phyloP scores from a whole-genome alignment of 2,888 invertebrate species.

The Saturnia pavonia region DNA sequence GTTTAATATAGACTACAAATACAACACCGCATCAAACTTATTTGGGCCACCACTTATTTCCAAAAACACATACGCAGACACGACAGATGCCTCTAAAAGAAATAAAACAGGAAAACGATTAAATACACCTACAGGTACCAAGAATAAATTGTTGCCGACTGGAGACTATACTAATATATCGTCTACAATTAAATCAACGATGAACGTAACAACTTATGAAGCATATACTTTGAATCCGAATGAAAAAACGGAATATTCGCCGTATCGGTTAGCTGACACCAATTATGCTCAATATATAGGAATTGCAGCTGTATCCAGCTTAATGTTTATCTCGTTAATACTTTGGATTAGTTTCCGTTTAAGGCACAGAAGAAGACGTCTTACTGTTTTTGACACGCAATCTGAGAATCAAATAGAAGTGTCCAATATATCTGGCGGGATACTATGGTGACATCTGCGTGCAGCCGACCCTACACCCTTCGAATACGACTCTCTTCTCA shows the following conservation, averaged over 20 bases:
- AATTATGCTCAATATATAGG: conserved; percentile 75
- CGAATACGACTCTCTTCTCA: conserved; percentile 81
- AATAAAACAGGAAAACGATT: conserved; percentile 62
- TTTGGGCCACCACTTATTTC: conserved; percentile 37
- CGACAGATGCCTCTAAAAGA: conserved; percentile 37
- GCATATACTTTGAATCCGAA: conserved; percentile 51
- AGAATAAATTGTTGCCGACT: conserved; percentile 32
- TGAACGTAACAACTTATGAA: conserved; percentile 46
- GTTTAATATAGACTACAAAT: conserved; percentile 57
- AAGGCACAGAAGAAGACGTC: conserved; percentile 64
- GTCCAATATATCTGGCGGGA: conserved; percentile 83
- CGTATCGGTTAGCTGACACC: conserved; percentile 59
- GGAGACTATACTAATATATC: conserved; percentile 30
- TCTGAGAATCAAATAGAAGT: conserved; percentile 83
- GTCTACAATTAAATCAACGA: conserved; percentile 39
- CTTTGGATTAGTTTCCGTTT: conserved; percentile 77
- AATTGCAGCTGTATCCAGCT: conserved; percentile 79
- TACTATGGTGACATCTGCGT: conserved; percentile 87
- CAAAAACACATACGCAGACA: conserved; percentile 40
- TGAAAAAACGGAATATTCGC: conserved; percentile 65
- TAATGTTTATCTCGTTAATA: conserved; percentile 79
- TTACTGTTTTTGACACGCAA: conserved; percentile 50
- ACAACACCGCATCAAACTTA: conserved; percentile 40
- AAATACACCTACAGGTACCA: conserved; percentile 60
- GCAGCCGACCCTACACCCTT: conserved; percentile 81